phyloP scores from a whole-genome alignment of 2,888 invertebrate genomes.

The Pocota personata region DNA sequence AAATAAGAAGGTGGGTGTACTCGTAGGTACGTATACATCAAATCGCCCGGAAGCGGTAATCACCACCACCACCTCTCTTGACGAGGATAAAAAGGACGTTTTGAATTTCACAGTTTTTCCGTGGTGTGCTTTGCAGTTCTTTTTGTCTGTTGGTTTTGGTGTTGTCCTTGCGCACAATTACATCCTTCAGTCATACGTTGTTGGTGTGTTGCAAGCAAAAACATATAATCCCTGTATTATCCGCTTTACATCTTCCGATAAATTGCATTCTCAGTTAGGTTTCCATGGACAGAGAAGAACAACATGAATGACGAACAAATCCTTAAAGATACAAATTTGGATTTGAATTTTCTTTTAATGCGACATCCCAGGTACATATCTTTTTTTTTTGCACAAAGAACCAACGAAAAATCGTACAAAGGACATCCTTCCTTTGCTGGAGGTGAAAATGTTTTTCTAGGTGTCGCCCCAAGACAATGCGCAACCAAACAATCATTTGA shows the following conservation, averaged over 20 bases:
- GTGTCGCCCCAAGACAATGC: slow-evolving; percentile 65
- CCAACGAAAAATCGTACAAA: slow-evolving; percentile 34
- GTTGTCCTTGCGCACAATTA: slow-evolving; percentile 69
- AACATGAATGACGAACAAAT: slow-evolving; percentile 18
- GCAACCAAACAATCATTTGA: slow-evolving; percentile 65
- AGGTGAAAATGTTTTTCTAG: slow-evolving; percentile 69
- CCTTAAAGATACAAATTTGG: slow-evolving; percentile 62
- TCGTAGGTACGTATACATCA: not conserved
- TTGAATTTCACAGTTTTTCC: slow-evolving; percentile 64
- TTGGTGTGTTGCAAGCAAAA: slow-evolving; percentile 29
- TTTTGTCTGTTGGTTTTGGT: slow-evolving; percentile 9
- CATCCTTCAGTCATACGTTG: slow-evolving; percentile 37
- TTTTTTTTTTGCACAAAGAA: slow-evolving; percentile 34
- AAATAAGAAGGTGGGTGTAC: slow-evolving; percentile 29
- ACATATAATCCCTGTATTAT: slow-evolving; percentile 66
- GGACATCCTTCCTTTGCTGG: slow-evolving; percentile 21
- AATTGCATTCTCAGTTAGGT: slow-evolving; percentile 62
- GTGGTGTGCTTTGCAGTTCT: slow-evolving; percentile 1
- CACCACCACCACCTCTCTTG: slow-evolving; percentile 34
- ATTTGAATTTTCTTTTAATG: slow-evolving; percentile 59
- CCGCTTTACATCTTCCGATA: slow-evolving; percentile 72
- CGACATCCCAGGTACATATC: slow-evolving; percentile 48
- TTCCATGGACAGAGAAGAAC: slow-evolving; percentile 17
- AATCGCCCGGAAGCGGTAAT: slow-evolving; percentile 70
- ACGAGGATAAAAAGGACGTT: slow-evolving; percentile 51